Evolutionary conservation across 35 echinoderm and acorn worm genomes (phyloP).

Genomic region (Apostichopus japonicus): DNA sequence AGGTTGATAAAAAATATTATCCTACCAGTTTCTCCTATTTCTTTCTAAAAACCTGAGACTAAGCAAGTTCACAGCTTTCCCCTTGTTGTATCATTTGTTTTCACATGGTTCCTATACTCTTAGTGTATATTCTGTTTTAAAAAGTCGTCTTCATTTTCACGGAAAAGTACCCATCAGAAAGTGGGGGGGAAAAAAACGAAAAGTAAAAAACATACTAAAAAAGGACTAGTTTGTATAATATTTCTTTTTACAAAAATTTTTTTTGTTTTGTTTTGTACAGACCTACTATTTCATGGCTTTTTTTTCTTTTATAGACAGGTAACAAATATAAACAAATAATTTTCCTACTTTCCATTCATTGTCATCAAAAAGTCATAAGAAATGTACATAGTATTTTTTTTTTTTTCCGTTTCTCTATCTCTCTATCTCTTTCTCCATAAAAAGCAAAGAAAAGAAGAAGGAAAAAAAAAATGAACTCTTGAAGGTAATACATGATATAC

Average conservation of each 20-base stretch:
- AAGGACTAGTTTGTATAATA: conserved; percentile 41
- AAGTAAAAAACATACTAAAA: conserved; percentile 10
- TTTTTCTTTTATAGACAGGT: conserved; percentile 25
- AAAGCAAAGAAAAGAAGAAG: neutral
- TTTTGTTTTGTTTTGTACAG: conserved; percentile 34
- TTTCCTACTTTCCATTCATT: neutral
- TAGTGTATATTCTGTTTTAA: too few relatives aligned
- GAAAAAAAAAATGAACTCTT: neutral
- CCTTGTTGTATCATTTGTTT: too few relatives aligned
- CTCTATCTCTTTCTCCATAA: conserved; percentile 8
- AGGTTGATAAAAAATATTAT: neutral
- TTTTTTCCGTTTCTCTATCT: neutral
- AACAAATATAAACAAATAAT: conserved; percentile 48
- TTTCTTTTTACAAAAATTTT: conserved; percentile 47
- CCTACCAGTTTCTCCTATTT: too few relatives aligned
- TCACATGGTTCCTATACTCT: too few relatives aligned
- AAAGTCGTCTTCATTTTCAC: neutral
- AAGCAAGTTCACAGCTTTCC: neutral
- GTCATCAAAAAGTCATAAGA: conserved; percentile 33
- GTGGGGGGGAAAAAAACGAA: neutral
- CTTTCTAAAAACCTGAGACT: neutral
- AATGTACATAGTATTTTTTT: conserved; percentile 32
- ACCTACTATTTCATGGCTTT: conserved; percentile 37
- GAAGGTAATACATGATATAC: conserved; percentile 41
- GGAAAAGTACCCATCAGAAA: neutral